Evolutionary conservation across 2,888 invertebrate species (phyloP).

Genomic region (Matsumyia berberina): DNA sequence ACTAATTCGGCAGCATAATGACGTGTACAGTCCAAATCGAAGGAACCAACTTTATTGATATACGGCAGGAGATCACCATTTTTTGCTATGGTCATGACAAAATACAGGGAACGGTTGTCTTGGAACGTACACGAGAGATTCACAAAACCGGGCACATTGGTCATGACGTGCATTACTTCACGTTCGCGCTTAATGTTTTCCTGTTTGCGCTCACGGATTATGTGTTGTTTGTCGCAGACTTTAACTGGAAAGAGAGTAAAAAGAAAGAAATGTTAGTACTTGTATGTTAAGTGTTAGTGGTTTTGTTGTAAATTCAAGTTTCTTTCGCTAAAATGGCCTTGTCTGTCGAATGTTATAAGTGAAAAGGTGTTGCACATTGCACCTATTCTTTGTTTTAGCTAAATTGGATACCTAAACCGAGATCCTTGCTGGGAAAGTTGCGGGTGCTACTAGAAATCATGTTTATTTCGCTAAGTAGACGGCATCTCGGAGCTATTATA

Average conservation of each 20-base stretch:
- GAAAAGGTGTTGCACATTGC: no score
- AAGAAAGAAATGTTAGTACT: no score
- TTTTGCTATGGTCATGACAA: slow-evolving; percentile 97
- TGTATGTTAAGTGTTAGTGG: no score
- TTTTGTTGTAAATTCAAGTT: neutral
- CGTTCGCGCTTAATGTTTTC: slow-evolving; percentile 97
- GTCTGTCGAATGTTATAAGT: no score
- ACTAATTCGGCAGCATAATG: slow-evolving; percentile 98
- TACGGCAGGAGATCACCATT: slow-evolving; percentile 97
- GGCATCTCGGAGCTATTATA: no score
- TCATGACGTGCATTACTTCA: slow-evolving; percentile 94
- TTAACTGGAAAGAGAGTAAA: slow-evolving; percentile 89
- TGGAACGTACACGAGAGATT: slow-evolving; percentile 98
- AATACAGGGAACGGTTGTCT: slow-evolving; percentile 95
- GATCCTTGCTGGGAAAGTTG: no score
- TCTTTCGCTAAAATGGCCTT: no score
- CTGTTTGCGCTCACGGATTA: slow-evolving; percentile 96
- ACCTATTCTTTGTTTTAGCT: no score
- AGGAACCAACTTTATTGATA: slow-evolving; percentile 95
- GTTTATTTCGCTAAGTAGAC: no score
- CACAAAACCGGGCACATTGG: slow-evolving; percentile 94
- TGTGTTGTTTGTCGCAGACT: slow-evolving; percentile 98
- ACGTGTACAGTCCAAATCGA: slow-evolving; percentile 94
- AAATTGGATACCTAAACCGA: no score
- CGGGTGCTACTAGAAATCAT: no score